Base-by-base conservation (phyloP, 2,113 vertebrate genomes). In the Australoheros scitulus region DNA sequence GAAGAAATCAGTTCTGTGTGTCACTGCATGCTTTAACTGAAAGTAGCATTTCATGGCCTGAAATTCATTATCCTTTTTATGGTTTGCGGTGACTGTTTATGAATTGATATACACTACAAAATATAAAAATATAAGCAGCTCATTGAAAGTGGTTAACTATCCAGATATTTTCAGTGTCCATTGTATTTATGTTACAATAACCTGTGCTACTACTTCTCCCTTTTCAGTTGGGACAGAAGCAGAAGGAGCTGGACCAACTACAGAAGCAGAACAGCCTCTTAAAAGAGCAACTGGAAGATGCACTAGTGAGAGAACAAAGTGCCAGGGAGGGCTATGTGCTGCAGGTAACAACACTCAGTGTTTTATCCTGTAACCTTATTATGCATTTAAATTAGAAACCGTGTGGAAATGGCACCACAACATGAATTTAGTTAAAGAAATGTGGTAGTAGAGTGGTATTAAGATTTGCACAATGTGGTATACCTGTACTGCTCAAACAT, bases 301-400 rank as follows among this genome's bases (percentile, higher is more conserved):
- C 98, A 0, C 94, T 97, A 80, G 97, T 96, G 81, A 96, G 97
- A 82, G 97, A 99, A 82, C 97, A 97, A 61, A 98, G 89, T 1
- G 98, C 98, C 82, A 95, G 98, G 84, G 97, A 98, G 88, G 98
- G 98, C 90, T 99, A 99, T 26, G 95, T 99, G 64, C 94, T 98
- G 82, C 98, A 99, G 98, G 98, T 99, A 34, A 96, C 56, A 7
- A 26, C 50, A 78, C 43, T 76, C 77, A 78, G 18, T 41, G 38
- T 4, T 9, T 29, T 65, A 77, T 36, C 2, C 11, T 5, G 18
- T 75, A 74, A 59, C 34, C 79, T 56, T 68, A 24, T 17, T 20
- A 5, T 36, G 6, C 2, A 10, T 60, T 72, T 26, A 57, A 79
- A 80, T 32, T 56, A 5, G 6, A 75, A 3, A 43, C 5, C 5